A percentile compares a stretch with the other conserved stretches of the same genome.
Evolutionary conservation across 2,888 invertebrate genomes (phyloP).

Genomic region (Mamestra brassicae): DNA sequence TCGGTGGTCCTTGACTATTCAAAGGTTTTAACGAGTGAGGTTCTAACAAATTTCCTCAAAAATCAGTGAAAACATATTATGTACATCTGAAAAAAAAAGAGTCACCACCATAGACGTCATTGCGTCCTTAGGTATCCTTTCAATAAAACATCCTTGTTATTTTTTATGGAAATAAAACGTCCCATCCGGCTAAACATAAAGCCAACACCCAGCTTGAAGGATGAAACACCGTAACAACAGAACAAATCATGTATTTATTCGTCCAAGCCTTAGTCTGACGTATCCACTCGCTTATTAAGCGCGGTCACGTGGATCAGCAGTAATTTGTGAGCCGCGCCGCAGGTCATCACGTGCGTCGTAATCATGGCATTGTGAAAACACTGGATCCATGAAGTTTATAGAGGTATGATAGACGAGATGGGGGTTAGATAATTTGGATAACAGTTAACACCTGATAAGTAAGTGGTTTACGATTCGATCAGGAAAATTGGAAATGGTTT

Average conservation of each 20-base stretch:
- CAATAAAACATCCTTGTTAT: background rate
- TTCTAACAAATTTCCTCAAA: no score
- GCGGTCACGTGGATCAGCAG: slow-evolving; percentile 50
- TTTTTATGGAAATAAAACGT: background rate
- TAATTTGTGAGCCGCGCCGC: slow-evolving; percentile 48
- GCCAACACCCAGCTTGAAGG: background rate
- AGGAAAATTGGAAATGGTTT: slow-evolving; percentile 1
- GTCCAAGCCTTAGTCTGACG: slow-evolving; percentile 47
- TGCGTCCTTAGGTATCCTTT: no score
- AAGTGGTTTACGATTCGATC: background rate
- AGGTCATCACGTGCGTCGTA: slow-evolving; percentile 44
- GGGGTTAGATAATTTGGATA: slow-evolving; percentile 17
- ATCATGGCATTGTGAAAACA: slow-evolving; percentile 42
- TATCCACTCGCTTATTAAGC: slow-evolving; percentile 43
- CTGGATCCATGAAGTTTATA: slow-evolving; percentile 11
- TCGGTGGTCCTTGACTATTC: no score
- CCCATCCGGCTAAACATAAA: background rate
- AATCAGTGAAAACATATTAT: no score
- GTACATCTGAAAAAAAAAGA: no score
- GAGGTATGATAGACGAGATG: background rate
- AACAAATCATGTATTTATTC: slow-evolving; percentile 36
- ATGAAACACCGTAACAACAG: slow-evolving; percentile 11
- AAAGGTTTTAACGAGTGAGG: no score
- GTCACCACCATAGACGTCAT: no score
- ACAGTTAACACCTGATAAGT: background rate